Base-by-base conservation (phyloP, 2,113 vertebrate genomes). In the Phyllostomus discolor region DNA sequence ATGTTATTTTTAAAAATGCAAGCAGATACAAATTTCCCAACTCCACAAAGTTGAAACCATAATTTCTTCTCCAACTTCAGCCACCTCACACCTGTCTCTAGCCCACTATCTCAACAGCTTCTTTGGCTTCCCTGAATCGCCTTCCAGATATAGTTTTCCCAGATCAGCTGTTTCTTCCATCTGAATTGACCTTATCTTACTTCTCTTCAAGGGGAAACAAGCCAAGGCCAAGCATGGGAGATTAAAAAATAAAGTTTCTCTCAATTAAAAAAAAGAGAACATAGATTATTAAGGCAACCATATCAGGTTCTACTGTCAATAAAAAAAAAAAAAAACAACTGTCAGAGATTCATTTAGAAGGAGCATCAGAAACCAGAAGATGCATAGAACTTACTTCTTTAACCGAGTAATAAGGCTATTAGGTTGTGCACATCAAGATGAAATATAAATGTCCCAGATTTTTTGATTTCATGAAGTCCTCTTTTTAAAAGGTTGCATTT, bases 161-260 rank as follows among this genome's bases (percentile, higher is more conserved):
- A 38, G 4, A 78, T 69, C 88, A 96, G 67, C 67, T 80, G 10
- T 81, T 78, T 62, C n/a, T 48, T 76, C 22, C 26, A 4, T 33
- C 43, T 84, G 19, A 93, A 67, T 1, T n/a, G 19, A 67, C 62
- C 19, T 78, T 19, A 33, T 69, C 54, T 75, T 48, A 26, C 46
- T 69, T 72, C 24, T 15, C 38, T 19, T 50, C 82, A 31, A 75
- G 33, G 57, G 70, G 33, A 73, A 73, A 62, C 28, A 87, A 86
- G 52, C 10, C 70, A 35, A 38, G 7, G 17, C 10, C 17, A 54
- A 95, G 83, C 19, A 24, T 35, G 43, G 5, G 62, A 38, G 78
- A 69, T 8, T 73, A 38, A 14, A 94, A 80, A 92, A 41, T 69
- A 19, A 90, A 62, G 41, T 81, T 84, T 82, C 28, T 70, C 81